Percentiles rank a stretch among this genome's conserved stretches.
Evolutionary conservation across 2,113 vertebrate species (phyloP).

Genomic region (Varanus komodoensis): DNA sequence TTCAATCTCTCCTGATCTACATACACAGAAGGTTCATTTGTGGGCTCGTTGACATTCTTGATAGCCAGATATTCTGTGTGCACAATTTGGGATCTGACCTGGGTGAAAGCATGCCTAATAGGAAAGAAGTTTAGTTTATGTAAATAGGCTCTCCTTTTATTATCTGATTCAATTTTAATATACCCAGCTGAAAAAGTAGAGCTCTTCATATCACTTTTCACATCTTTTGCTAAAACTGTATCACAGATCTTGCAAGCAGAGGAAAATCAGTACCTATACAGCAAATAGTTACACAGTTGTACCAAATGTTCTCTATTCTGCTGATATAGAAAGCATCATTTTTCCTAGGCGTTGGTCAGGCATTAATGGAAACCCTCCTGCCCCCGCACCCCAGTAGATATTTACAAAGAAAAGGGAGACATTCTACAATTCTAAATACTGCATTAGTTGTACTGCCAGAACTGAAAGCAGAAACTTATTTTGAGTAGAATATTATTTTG

Average conservation of each 20-base stretch:
- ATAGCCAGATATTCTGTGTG: neutral
- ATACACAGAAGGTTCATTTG: neutral
- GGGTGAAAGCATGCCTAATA: neutral
- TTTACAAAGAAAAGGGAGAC: no score
- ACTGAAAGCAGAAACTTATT: no score
- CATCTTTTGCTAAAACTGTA: neutral
- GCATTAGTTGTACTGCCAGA: no score
- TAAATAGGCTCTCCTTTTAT: neutral
- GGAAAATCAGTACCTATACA: neutral
- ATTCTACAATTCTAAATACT: no score
- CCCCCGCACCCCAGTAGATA: no score
- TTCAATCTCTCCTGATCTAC: no score
- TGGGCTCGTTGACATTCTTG: neutral
- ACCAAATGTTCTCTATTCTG: neutral
- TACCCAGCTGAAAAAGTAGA: neutral
- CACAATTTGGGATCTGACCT: neutral
- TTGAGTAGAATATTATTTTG: no score
- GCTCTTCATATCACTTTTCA: neutral
- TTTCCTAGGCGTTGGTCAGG: no score
- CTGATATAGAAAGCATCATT: no score
- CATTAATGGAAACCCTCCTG: no score
- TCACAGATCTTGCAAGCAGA: neutral
- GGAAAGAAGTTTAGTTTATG: neutral
- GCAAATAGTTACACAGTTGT: neutral
- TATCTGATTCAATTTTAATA: neutral